Conservation (phyloP, 2,113 vertebrate species). For the Chamaea fasciata region DNA sequence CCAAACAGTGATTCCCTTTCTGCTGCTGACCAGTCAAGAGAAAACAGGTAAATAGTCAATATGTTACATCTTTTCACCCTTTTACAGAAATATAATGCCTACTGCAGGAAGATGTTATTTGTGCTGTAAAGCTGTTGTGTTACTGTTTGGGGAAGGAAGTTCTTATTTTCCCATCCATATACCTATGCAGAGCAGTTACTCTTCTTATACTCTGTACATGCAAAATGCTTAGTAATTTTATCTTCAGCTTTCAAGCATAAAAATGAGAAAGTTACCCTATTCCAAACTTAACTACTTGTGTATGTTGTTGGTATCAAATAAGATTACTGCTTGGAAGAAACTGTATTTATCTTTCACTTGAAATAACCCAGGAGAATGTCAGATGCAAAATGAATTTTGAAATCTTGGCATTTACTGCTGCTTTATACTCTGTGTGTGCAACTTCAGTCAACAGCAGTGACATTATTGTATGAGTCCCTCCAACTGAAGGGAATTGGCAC, state of each 20-base stretch:
- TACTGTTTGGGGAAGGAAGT: background rate
- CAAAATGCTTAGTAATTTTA: background rate
- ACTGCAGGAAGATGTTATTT: background rate
- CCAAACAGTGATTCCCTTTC: background rate
- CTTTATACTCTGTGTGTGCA: constrained; percentile 14
- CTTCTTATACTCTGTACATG: background rate
- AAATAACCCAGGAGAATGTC: constrained; percentile 40
- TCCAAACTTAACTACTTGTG: constrained; percentile 18
- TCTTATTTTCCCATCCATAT: constrained; percentile 7
- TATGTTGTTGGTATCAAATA: background rate
- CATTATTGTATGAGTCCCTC: background rate
- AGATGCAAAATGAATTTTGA: constrained; percentile 36
- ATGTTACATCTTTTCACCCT: background rate
- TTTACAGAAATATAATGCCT: background rate
- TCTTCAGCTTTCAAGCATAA: constrained; percentile 13
- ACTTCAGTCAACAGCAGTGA: constrained; percentile 29
- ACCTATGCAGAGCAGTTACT: constrained; percentile 4
- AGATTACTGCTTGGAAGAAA: constrained; percentile 7
- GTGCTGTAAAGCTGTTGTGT: background rate
- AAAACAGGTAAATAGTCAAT: background rate
- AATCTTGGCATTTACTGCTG: constrained; percentile 37
- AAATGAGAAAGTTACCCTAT: background rate
- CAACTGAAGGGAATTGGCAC: background rate
- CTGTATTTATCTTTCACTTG: constrained; percentile 30
- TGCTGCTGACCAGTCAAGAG: background rate